phyloP scores from a whole-genome alignment of 2,113 vertebrate species.

The Eublepharis macularius region DNA sequence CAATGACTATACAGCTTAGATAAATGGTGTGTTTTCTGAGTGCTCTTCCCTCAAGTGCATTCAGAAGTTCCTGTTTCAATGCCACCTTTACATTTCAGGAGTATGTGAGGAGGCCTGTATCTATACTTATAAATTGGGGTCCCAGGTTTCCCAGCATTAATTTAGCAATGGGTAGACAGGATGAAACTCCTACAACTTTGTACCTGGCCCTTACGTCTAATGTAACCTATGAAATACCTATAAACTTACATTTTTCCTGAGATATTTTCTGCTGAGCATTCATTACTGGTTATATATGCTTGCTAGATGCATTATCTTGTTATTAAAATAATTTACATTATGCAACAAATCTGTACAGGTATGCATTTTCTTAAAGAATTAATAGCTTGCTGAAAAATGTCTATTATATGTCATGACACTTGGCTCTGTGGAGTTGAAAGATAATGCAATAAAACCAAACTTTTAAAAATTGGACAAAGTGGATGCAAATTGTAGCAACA shows the following conservation, averaged over 20 bases:
- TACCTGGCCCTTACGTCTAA: background rate
- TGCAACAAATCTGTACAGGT: background rate
- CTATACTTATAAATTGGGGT: background rate
- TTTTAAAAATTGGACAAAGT: conserved; percentile 7
- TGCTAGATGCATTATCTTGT: background rate
- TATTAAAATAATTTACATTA: background rate
- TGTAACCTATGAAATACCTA: background rate
- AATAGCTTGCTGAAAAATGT: background rate
- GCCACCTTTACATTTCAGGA: too few species aligned
- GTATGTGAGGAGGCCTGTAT: background rate
- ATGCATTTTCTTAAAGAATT: background rate
- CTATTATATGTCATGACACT: background rate
- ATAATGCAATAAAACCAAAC: background rate
- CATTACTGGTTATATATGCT: background rate
- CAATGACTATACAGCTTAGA: too few species aligned
- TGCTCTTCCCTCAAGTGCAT: too few species aligned
- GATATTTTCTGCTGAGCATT: background rate
- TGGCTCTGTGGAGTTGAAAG: background rate
- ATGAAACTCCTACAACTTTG: background rate
- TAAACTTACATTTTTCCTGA: background rate
- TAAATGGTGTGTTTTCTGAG: too few species aligned
- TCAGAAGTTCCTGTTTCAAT: too few species aligned
- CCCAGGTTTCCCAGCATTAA: background rate
- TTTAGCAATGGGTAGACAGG: background rate
- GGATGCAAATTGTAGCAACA: background rate